Evolutionary conservation across 2,888 invertebrate species (phyloP), one percentile per base, ranked within the genome.

Genomic region (Gandaritis pyraliata): DNA sequence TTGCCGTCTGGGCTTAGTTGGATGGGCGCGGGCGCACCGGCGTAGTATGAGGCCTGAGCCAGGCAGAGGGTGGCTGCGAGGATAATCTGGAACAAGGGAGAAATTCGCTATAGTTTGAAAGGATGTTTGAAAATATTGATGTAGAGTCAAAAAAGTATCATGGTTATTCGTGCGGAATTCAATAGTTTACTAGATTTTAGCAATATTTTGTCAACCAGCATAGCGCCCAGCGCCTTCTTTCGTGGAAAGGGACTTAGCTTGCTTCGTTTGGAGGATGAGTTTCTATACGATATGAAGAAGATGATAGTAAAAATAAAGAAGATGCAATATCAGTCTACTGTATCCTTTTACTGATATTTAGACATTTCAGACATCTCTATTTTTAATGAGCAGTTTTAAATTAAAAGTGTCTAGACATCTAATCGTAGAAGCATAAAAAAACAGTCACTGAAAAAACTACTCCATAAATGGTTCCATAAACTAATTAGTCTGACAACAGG

Each of bases 1-100:
- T 92, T 88, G 78, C 93, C 93, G 70, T 95, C 95, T 1, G 86
- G 82, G 68, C 90, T 92, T 5, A 93, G 86, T 68, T 90, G 89
- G 68, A 92, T 74, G 71, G 81, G 90, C 18, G 90, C 93, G 70
- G 86, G 92, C 61, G 88, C 90, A 71, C 85, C 93, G 69, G 85
- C 89, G 88, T 85, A 93, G 81, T 88, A 92, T n/a, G 93, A 92
- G 56, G 93, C 93, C 74, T 92, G 87, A 65, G 93, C 93, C 74
- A 90, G 80, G 88, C 92, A 90, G 72, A 91, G 83, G 76, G 88
- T 78, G 78, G 90, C 86, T 73, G 90, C 90, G 76, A 92, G 78
- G 80, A 92, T 84, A 86, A 92, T 87, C 92, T 92, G 82, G 0
- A 76, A 70, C 71, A 64, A 72, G 23, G 33, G 41, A 58, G n/a